Conservation (phyloP, 2,888 invertebrate species). For the Leptopilina drosophilae region DNA sequence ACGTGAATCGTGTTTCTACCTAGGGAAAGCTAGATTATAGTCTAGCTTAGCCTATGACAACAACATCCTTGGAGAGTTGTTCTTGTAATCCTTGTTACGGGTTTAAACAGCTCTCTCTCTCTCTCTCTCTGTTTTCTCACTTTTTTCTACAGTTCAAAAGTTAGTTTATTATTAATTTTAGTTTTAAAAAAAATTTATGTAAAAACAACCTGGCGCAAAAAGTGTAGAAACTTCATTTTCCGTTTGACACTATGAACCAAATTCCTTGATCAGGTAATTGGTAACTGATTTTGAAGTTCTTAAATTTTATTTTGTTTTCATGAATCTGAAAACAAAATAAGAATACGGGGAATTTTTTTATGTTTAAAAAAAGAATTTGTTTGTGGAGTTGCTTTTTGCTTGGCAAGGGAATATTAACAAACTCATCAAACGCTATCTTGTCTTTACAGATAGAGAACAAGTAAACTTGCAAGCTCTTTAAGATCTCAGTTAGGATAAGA, state of each 20-base stretch:
- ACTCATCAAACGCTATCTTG: conserved; percentile 41
- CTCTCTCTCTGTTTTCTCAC: background rate
- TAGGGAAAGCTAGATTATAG: conserved; percentile 6
- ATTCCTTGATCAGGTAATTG: too few species aligned
- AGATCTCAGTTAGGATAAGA: conserved; percentile 39
- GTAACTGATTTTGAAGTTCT: too few species aligned
- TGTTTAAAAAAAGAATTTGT: too few species aligned
- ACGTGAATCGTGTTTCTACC: background rate
- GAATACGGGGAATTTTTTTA: background rate
- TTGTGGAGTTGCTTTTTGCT: background rate
- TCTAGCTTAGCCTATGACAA: background rate
- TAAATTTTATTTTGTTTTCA: too few species aligned
- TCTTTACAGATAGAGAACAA: conserved; percentile 38
- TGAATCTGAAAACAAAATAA: too few species aligned
- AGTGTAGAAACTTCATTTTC: too few species aligned
- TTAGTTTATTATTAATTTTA: background rate
- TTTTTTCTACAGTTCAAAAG: background rate
- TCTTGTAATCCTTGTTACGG: background rate
- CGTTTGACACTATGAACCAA: too few species aligned
- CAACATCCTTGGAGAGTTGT: background rate
- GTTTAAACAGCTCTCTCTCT: background rate
- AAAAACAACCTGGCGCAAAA: too few species aligned
- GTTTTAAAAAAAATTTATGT: too few species aligned
- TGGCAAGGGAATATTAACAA: conserved; percentile 38
- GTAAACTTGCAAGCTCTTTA: conserved; percentile 31